These are phyloP conservation scores for Dascyllus trimaculatus DNA, from an alignment of 2,113 vertebrate genomes.

Conservation along the genomic window DNA sequence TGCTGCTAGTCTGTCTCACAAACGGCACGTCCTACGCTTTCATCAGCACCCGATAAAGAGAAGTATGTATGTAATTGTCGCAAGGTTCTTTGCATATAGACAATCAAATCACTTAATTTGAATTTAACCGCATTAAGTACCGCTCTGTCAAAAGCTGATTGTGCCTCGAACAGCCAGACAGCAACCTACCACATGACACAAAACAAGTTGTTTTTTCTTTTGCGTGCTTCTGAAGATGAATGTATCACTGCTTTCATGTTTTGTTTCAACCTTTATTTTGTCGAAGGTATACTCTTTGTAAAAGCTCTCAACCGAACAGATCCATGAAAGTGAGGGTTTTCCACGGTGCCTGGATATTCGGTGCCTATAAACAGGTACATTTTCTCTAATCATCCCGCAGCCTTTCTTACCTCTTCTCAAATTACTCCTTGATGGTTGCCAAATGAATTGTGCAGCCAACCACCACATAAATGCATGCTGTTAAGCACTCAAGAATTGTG, in stretches of 20 bases:
- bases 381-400: conserved; percentile 60
- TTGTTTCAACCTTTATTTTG: not conserved
- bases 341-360: conserved; percentile 36
- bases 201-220: not conserved
- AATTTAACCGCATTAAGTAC: no score
- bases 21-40: no score
- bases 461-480: conserved; percentile 62
- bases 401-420: conserved; percentile 72
- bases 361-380: conserved; percentile 66
- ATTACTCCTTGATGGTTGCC: conserved; percentile 71
- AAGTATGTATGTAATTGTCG: no score
- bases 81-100: no score
- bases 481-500: conserved; percentile 73
- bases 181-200: no score
- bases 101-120: no score
- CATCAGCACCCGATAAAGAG: no score
- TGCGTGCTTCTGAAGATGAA: not conserved
- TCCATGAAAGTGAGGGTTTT: conserved; percentile 34
- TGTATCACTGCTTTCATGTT: not conserved
- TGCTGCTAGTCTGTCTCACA: no score
- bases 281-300: not conserved
- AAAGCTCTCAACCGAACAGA: not conserved
- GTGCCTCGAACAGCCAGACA: no score
- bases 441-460: conserved; percentile 75
- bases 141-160: no score